Base-by-base conservation (phyloP, 2,888 invertebrate genomes). In the Drosophila kambysellisi region DNA sequence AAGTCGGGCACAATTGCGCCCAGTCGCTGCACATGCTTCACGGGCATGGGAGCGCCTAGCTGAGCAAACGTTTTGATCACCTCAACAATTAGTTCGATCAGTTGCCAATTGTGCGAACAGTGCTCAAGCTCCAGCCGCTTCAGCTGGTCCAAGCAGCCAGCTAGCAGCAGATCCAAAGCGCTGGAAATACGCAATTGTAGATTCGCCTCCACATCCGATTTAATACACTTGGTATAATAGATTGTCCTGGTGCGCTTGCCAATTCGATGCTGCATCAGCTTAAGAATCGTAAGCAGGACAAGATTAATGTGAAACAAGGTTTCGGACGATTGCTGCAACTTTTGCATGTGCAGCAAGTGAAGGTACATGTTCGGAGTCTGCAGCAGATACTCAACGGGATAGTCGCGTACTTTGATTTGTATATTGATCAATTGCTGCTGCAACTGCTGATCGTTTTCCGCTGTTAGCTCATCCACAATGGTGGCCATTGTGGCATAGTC, bases 371-470 rank as follows among this genome's bases (percentile, higher is more conserved):
- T 81, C 11, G 93, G 93, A 0, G 90, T 73, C 71, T 93, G 93
- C 1, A 93, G 76, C 32, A 93, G 83, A 66, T 92, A 93, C 58
- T 93, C 93, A 0, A 89, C 79, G 0, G 93, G 93, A 81, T 92
- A 93, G 62, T 93, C 93, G 17, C 61, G 54, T 41, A 93, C 81
- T 6, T 90, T 91, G 1, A 91, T 81, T 46, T 91, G 84, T 15
- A 93, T 53, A 60, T 88, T 90, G 2, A 80, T 80, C 0, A 93
- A 48, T 0, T 88, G 83, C 57, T 89, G 83, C 3, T 88, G 74
- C 29, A 93, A 41, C 17, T 91, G 88, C 11, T 60, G 25, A 4
- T 72, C 65, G 3, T 69, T 69, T 15, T 62, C 69, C n/a, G 30
- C 39, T 0, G 64, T 35, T 52, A 78, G 12, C 57, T 62, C 20